Evolutionary conservation across 2,888 invertebrate genomes (phyloP).

Genomic region (Boloria euphrosyne): DNA sequence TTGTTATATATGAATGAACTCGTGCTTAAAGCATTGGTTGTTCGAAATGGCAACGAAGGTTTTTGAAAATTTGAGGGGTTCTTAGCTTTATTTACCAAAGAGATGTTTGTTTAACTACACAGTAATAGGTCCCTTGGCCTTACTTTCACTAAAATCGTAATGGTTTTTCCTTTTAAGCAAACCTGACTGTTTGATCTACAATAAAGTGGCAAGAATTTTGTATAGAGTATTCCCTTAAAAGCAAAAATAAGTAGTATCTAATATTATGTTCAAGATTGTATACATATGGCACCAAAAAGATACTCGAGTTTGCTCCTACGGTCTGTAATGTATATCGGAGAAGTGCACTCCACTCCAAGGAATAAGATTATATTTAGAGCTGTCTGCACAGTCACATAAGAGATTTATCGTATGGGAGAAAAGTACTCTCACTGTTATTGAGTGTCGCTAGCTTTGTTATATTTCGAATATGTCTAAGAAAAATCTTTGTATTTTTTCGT

Average conservation of each 20-base stretch:
- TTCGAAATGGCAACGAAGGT: too few relatives aligned
- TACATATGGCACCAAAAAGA: background rate
- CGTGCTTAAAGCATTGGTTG: too few relatives aligned
- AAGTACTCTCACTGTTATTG: background rate
- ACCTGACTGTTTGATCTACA: slow-evolving; percentile 5
- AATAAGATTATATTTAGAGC: slow-evolving; percentile 56
- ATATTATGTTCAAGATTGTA: too few relatives aligned
- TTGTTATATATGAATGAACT: too few relatives aligned
- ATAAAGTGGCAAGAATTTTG: background rate
- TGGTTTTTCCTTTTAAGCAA: slow-evolving; percentile 14
- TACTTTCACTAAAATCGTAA: slow-evolving; percentile 19
- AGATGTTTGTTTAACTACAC: background rate
- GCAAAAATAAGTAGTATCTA: too few relatives aligned
- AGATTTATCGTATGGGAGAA: slow-evolving; percentile 36
- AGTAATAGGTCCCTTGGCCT: slow-evolving; percentile 11
- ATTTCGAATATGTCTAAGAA: too few relatives aligned
- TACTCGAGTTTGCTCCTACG: slow-evolving; percentile 20
- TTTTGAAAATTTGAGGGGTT: too few relatives aligned
- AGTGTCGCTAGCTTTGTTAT: too few relatives aligned
- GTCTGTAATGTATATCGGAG: slow-evolving; percentile 30
- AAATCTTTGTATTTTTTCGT: too few relatives aligned
- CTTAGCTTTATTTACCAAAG: slow-evolving; percentile 13
- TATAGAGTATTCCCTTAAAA: too few relatives aligned
- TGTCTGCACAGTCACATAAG: slow-evolving; percentile 26
- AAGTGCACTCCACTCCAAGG: slow-evolving; percentile 44